Conservation (phyloP, 2,113 vertebrate genomes). For the Pseudonaja textilis region DNA sequence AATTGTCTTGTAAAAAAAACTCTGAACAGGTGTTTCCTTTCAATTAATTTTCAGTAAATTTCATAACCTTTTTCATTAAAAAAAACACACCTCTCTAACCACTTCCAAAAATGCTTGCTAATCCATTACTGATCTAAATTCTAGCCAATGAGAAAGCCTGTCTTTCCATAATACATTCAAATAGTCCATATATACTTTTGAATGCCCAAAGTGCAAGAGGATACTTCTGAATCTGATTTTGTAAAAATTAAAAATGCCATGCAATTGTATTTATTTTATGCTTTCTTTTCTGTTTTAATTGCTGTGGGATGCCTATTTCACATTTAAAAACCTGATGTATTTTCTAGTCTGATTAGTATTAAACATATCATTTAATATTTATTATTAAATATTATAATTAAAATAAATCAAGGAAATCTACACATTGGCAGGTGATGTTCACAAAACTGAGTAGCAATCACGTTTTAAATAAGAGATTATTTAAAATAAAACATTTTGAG, state of each 20-base stretch:
- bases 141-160: slow-evolving; percentile 13
- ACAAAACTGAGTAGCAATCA: background rate
- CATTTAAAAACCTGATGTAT: background rate
- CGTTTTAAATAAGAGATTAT: background rate
- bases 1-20: slow-evolving; percentile 40
- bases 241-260: slow-evolving; percentile 66
- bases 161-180: slow-evolving; percentile 41
- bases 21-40: slow-evolving; percentile 72
- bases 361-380: background rate
- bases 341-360: background rate
- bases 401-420: background rate
- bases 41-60: slow-evolving; percentile 62
- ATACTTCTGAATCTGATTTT: slow-evolving; percentile 42
- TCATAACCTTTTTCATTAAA: slow-evolving; percentile 43
- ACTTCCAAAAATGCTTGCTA: slow-evolving; percentile 36
- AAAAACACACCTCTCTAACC: background rate
- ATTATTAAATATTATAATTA: background rate
- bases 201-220: background rate
- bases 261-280: slow-evolving; percentile 62
- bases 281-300: slow-evolving; percentile 62
- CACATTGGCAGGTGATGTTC: background rate
- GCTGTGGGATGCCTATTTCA: slow-evolving; percentile 52
- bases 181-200: slow-evolving; percentile 33
- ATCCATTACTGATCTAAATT: slow-evolving; percentile 56
- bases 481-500: background rate